These are phyloP conservation scores for Danio jaintianensis DNA, from an alignment of 2,797 vertebrate species.

Conservation along the genomic window DNA sequence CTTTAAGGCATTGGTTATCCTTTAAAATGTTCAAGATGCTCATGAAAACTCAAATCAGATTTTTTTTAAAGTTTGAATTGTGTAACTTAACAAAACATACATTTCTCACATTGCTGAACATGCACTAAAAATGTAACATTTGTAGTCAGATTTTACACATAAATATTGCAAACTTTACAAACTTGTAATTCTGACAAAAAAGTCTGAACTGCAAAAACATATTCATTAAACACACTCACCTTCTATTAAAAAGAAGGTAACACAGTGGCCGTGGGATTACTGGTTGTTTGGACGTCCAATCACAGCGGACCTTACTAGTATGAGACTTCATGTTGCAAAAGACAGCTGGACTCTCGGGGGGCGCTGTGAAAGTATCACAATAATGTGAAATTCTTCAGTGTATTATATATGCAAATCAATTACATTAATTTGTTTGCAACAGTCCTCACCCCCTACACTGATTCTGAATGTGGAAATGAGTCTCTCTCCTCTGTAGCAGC, in stretches of 20 bases:
- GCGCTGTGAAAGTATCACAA: slow-evolving; percentile 68
- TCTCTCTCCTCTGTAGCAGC: slow-evolving; percentile 71
- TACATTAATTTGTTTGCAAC: background rate
- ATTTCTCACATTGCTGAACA: too few species aligned
- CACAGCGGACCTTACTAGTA: slow-evolving; percentile 80
- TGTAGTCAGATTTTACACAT: too few species aligned
- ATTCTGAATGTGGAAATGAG: slow-evolving; percentile 71
- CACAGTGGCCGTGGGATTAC: slow-evolving; percentile 68
- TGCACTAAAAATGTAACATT: too few species aligned
- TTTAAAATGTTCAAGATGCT: too few species aligned
- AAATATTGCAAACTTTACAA: too few species aligned
- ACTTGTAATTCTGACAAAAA: too few species aligned
- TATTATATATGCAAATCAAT: background rate
- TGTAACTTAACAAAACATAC: too few species aligned
- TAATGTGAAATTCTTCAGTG: background rate
- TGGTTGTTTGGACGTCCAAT: slow-evolving; percentile 72
- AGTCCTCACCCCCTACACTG: slow-evolving; percentile 60
- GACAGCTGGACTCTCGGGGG: slow-evolving; percentile 76
- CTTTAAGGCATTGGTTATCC: too few species aligned
- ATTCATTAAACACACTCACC: slow-evolving; percentile 65
- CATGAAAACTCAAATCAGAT: too few species aligned
- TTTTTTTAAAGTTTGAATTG: too few species aligned
- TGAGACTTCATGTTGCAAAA: slow-evolving; percentile 83
- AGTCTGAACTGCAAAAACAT: too few species aligned
- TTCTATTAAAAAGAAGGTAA: slow-evolving; percentile 73